Evolutionary conservation across 2,888 invertebrate genomes (phyloP), one percentile per base, ranked within the genome.

Genomic region (Polyommatus icarus): DNA sequence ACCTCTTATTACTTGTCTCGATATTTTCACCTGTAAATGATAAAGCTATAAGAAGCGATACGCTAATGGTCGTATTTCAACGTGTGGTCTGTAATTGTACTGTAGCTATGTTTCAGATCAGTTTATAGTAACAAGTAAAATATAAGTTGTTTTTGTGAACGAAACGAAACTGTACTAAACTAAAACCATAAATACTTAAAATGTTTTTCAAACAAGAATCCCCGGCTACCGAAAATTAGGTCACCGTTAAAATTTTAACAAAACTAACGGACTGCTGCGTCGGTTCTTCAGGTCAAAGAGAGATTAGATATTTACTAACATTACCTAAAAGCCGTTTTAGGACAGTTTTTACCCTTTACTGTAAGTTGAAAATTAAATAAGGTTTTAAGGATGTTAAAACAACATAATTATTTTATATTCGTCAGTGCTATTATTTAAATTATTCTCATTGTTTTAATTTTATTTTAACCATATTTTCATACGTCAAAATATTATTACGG

Each of bases 191-290:
- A 46, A 40, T 40, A 40, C 1, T 1, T 46, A 46, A 46, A 46
- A 61, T 61, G 61, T 61, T 24, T 61, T 61, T 61, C 61, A 61
- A 61, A 29, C 24, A 24, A 61, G 61, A 61, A 46, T 46, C 46
- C 46, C 10, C 10, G 12, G 46, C 61, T 24, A 59, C 59, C 10
- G 24, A 24, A 61, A 61, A 24, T 61, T 29, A 61, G 61, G 61
- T 61, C 67, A 67, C 12, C 15, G 67, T 67, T 67, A 29, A 67
- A 61, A 29, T 18, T 67, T 67, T 15, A 67, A 32, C 29, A 67
- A 67, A 67, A 67, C 61, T 20, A 61, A 20, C 61, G n/a, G 57
- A 59, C 57, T 59, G 24, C n/a, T 24, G 24, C 12, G 24, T 61
- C 24, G 20, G 61, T 24, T 61, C 24, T 61, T 24, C 61, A 61